Conservation (phyloP, 2,888 invertebrate species). For the Diadromus collaris region DNA sequence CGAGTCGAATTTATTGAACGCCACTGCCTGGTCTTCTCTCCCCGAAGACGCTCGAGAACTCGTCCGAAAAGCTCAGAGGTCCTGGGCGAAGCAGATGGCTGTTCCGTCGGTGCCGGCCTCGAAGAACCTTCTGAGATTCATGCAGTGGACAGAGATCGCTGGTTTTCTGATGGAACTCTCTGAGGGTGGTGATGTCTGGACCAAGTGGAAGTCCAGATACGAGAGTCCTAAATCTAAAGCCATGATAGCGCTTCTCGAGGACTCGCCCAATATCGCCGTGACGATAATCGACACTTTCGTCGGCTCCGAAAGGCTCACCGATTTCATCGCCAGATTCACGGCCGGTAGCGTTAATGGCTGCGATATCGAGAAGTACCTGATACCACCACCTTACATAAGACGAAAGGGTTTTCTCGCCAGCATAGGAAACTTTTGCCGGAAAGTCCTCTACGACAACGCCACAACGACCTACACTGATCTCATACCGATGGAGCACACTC, state of each 20-base stretch:
- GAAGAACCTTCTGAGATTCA: slow-evolving; percentile 35
- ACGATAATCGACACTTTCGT: slow-evolving; percentile 73
- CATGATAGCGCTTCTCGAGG: slow-evolving; percentile 71
- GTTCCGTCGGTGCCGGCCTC: not conserved
- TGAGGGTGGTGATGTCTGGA: slow-evolving; percentile 75
- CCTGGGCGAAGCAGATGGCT: slow-evolving; percentile 66
- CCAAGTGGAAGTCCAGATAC: slow-evolving; percentile 69
- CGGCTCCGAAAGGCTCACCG: slow-evolving; percentile 71
- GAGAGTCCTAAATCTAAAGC: slow-evolving; percentile 70
- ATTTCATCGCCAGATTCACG: slow-evolving; percentile 68
- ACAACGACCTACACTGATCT: slow-evolving; percentile 61
- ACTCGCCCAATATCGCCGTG: slow-evolving; percentile 72
- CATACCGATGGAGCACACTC: slow-evolving; percentile 61
- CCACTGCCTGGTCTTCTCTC: slow-evolving; percentile 70
- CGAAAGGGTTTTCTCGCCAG: slow-evolving; percentile 71
- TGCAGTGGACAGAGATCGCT: slow-evolving; percentile 40
- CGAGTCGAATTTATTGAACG: slow-evolving; percentile 70
- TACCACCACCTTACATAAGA: slow-evolving; percentile 71
- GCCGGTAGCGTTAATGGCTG: slow-evolving; percentile 69
- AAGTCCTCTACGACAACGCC: slow-evolving; percentile 62
- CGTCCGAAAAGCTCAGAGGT: slow-evolving; percentile 64
- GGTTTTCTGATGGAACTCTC: slow-evolving; percentile 64
- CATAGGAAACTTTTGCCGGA: slow-evolving; percentile 73
- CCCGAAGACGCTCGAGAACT: slow-evolving; percentile 67
- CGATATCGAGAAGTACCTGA: slow-evolving; percentile 74